phyloP scores from a whole-genome alignment of 2,797 vertebrate species.

The Myotis findleyi region DNA sequence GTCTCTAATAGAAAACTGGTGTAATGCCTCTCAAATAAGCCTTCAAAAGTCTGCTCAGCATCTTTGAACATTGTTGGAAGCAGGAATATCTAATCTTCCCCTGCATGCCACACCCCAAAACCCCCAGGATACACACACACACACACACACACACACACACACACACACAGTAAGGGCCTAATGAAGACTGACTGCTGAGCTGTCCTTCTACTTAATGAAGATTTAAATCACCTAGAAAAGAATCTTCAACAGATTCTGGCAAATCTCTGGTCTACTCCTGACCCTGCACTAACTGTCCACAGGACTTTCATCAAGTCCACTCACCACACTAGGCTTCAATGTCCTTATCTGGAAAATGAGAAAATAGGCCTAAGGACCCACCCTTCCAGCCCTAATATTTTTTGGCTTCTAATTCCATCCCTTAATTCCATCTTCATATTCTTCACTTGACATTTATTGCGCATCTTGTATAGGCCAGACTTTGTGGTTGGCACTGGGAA shows the following conservation, averaged over 20 bases:
- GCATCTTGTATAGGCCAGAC: not conserved
- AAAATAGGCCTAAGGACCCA: not conserved
- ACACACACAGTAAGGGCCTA: not conserved
- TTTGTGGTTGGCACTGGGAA: not conserved
- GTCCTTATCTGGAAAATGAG: not conserved
- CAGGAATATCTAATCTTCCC: not conserved
- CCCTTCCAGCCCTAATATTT: not conserved
- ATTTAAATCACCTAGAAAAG: constrained; percentile 6
- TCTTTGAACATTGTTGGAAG: not conserved
- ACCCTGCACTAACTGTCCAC: not conserved
- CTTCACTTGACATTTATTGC: constrained; percentile 15
- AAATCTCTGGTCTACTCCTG: not conserved
- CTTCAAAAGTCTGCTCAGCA: not conserved
- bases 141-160: no score
- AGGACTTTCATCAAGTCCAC: not conserved
- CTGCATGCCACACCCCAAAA: not conserved
- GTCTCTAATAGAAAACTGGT: not conserved
- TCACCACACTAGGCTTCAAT: not conserved
- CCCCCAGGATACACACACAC: not conserved
- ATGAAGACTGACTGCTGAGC: not conserved
- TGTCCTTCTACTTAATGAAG: not conserved
- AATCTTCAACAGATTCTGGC: not conserved
- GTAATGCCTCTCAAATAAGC: not conserved
- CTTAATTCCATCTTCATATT: not conserved
- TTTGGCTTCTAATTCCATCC: not conserved